Conservation (phyloP, 2,888 invertebrate genomes). For the Sabellastarte sp. region DNA sequence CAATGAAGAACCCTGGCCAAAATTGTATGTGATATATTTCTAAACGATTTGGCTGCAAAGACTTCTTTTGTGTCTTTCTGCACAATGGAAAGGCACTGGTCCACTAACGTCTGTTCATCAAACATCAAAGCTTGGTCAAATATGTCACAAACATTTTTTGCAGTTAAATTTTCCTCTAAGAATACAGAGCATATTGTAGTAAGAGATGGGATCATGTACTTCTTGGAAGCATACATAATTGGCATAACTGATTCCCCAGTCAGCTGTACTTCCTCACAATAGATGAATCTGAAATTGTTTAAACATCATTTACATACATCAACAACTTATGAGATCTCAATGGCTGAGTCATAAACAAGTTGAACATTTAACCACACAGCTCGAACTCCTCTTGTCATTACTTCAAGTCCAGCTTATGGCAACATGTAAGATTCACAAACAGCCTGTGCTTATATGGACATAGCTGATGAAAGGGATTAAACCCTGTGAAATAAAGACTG, state of each 20-base stretch:
- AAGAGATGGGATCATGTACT: slow-evolving; percentile 72
- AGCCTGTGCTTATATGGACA: too few relatives aligned
- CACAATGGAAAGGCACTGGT: slow-evolving; percentile 65
- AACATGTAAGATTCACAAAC: too few relatives aligned
- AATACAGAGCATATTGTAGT: slow-evolving; percentile 70
- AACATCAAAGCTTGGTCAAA: slow-evolving; percentile 35
- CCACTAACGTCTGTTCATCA: slow-evolving; percentile 63
- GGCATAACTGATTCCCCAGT: slow-evolving; percentile 66
- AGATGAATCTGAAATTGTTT: slow-evolving; percentile 67
- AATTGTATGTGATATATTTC: neutral
- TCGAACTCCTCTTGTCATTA: too few relatives aligned
- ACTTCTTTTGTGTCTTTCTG: neutral
- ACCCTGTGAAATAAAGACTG: too few relatives aligned
- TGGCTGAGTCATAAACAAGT: too few relatives aligned
- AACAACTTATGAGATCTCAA: too few relatives aligned
- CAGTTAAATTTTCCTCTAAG: slow-evolving; percentile 68
- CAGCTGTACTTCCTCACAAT: slow-evolving; percentile 67
- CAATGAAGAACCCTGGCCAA: neutral
- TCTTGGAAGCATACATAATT: slow-evolving; percentile 73
- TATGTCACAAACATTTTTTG: slow-evolving; percentile 64
- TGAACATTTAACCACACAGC: too few relatives aligned
- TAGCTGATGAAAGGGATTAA: too few relatives aligned
- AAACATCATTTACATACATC: too few relatives aligned
- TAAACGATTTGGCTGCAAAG: neutral
- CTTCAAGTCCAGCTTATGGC: too few relatives aligned